Evolutionary conservation across 2,888 invertebrate genomes (phyloP).

Genomic region (Drosophila greeni): DNA sequence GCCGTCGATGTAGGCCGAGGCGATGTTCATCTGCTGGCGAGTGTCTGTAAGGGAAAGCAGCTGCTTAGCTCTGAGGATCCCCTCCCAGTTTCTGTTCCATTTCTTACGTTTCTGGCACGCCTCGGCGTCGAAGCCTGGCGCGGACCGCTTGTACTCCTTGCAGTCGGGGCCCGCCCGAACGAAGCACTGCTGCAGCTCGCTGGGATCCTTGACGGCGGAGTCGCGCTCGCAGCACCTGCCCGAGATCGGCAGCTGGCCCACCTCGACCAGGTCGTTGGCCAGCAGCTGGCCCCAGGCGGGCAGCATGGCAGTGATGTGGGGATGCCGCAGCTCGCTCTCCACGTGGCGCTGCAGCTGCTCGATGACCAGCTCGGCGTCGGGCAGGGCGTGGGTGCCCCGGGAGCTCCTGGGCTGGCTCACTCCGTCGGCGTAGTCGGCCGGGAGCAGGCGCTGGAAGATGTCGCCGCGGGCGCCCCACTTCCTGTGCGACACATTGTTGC

Average conservation of each 20-base stretch:
- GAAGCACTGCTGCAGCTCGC: constrained; percentile 81
- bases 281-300: constrained; percentile 90
- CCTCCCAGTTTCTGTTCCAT: constrained; percentile 8
- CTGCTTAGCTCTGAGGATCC: too few species aligned
- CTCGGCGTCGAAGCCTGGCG: constrained; percentile 83
- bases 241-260: constrained; percentile 82
- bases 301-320: constrained; percentile 87
- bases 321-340: constrained; percentile 81
- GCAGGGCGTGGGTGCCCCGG: constrained; percentile 81
- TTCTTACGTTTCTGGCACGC: constrained; percentile 83
- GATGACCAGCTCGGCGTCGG: constrained; percentile 82
- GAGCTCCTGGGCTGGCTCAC: constrained; percentile 79
- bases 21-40: constrained; percentile 91
- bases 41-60: constrained; percentile 79
- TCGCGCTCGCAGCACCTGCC: constrained; percentile 69
- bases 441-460: constrained; percentile 85
- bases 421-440: constrained; percentile 85
- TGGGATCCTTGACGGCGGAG: constrained; percentile 63
- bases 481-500: constrained; percentile 92
- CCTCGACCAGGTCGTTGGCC: constrained; percentile 85
- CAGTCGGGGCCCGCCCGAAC: constrained; percentile 80
- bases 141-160: constrained; percentile 85
- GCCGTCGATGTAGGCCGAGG: constrained; percentile 90
- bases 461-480: constrained; percentile 91
- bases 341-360: constrained; percentile 81